These are phyloP conservation scores for Euthynnus affinis DNA, from an alignment of 2,797 vertebrate genomes.

Conservation along the genomic window DNA sequence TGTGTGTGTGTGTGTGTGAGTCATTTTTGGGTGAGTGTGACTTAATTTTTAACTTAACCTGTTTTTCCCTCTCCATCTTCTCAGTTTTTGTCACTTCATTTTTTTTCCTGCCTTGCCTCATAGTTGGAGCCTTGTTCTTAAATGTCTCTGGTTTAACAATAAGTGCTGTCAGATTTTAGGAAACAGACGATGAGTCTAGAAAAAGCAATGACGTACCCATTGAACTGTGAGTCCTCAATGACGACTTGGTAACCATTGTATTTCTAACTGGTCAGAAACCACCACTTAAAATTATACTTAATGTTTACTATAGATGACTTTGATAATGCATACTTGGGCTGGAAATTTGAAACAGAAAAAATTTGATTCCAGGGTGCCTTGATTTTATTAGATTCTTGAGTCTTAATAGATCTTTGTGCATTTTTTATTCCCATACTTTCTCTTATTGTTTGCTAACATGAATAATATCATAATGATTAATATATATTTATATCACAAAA, in stretches of 20 bases:
- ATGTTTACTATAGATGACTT: not conserved
- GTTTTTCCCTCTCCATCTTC: slow-evolving; percentile 46
- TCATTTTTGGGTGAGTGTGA: slow-evolving; percentile 52
- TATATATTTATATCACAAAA: not conserved
- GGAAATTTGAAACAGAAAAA: too few species aligned
- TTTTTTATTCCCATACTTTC: not conserved
- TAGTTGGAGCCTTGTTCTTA: slow-evolving; percentile 27
- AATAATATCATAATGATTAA: slow-evolving; percentile 1
- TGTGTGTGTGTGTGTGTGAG: slow-evolving; percentile 16
- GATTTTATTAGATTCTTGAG: not conserved
- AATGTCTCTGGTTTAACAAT: slow-evolving; percentile 27
- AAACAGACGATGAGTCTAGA: slow-evolving; percentile 8
- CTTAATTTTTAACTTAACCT: slow-evolving; percentile 29
- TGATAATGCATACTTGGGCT: not conserved
- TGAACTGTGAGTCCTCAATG: not conserved
- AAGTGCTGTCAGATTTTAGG: slow-evolving; percentile 20
- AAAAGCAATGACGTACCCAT: slow-evolving; percentile 1
- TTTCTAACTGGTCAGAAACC: slow-evolving; percentile 7
- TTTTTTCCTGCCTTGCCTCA: slow-evolving; percentile 27
- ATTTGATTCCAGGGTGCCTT: too few species aligned
- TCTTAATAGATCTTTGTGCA: not conserved
- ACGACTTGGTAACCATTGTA: not conserved
- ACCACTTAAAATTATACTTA: slow-evolving; percentile 2
- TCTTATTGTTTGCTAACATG: not conserved
- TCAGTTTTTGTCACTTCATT: slow-evolving; percentile 36